phyloP scores from a whole-genome alignment of 2,888 invertebrate genomes.

The Leptopilina myrica region DNA sequence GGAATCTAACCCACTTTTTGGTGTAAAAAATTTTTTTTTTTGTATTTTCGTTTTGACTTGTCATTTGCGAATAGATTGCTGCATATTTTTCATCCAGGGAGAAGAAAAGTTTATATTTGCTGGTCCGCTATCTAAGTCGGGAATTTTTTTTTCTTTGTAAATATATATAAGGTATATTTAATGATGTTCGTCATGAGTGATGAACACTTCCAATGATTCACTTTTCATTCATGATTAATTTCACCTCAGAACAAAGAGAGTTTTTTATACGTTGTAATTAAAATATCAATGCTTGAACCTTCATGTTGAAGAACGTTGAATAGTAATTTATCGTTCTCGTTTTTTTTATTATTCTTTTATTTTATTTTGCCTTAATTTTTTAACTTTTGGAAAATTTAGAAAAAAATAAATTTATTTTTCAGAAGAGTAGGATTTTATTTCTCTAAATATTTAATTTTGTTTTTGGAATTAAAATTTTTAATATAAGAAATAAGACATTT shows the following conservation, averaged over 20 bases:
- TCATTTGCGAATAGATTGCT: conserved; percentile 14
- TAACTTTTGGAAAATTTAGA: no score
- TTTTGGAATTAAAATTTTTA: neutral
- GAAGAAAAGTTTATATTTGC: neutral
- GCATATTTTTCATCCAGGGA: neutral
- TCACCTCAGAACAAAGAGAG: conserved; percentile 6
- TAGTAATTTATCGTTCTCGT: neutral
- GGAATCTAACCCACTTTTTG: neutral
- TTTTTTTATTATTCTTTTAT: neutral
- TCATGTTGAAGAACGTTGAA: neutral
- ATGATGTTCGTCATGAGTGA: conserved; percentile 23
- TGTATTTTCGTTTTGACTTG: neutral
- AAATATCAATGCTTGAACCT: conserved; percentile 26
- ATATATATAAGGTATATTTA: neutral
- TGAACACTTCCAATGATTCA: conserved; percentile 17
- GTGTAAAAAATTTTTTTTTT: neutral
- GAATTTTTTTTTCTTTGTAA: neutral
- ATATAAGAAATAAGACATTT: no score
- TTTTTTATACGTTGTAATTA: conserved; percentile 19
- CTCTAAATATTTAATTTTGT: no score
- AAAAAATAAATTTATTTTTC: no score
- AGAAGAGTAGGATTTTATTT: no score
- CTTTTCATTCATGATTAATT: conserved; percentile 35
- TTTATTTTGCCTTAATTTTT: no score
- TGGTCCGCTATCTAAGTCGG: neutral